Percentiles rank a stretch among this genome's conserved stretches.
Conservation (phyloP, 1,140 invertebrate species). For the Seison nebaliae region DNA sequence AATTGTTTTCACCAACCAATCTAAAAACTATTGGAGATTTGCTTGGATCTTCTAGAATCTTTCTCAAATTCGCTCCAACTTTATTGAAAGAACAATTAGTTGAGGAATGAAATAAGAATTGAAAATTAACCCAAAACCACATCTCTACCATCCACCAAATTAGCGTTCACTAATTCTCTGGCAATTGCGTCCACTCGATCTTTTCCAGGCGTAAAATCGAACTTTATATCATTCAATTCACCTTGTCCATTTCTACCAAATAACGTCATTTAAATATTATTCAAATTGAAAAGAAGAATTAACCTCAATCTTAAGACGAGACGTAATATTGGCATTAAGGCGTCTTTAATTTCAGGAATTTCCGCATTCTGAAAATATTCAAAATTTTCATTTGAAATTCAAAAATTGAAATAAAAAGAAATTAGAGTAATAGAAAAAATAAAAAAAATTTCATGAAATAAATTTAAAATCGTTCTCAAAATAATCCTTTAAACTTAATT, state of each 20-base stretch:
- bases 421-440: no score
- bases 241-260: slow-evolving; percentile 8
- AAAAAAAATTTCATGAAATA: no score
- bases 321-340: not conserved
- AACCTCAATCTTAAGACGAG: not conserved
- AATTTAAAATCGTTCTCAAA: no score
- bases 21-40: no score
- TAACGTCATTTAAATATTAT: not conserved
- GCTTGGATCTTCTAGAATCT: no score
- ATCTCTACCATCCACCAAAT: slow-evolving; percentile 11
- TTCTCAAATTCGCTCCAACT: not conserved
- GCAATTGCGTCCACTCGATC: slow-evolving; percentile 8
- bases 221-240: slow-evolving; percentile 12
- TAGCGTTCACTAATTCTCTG: slow-evolving; percentile 8
- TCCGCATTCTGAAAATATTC: no score
- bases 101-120: not conserved
- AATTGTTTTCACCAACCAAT: no score
- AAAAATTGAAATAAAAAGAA: no score
- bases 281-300: not conserved
- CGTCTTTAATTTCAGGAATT: not conserved
- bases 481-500: no score
- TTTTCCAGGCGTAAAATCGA: slow-evolving; percentile 6
- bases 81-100: not conserved
- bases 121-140: not conserved
- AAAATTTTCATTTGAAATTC: no score